Base-by-base conservation (phyloP, 2,888 invertebrate genomes). In the Plemyria rubiginata region DNA sequence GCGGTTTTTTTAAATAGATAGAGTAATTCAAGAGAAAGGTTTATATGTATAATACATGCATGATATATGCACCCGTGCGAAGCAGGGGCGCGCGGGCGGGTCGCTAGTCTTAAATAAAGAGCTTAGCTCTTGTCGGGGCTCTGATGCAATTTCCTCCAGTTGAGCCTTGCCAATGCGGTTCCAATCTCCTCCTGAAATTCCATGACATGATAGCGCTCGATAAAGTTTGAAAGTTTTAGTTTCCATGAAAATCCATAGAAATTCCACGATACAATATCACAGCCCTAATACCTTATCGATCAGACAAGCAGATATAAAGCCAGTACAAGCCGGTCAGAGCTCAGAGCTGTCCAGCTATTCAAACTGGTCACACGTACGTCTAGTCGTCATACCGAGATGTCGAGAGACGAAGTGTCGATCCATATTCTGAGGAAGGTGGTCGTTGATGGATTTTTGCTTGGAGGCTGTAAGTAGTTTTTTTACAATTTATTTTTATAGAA, bases 341-440 rank as follows among this genome's bases (percentile, higher is more conserved):
- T 56, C 56, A 62, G 11, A 62, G 13, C 52, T 49, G 6, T 5
- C 41, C 8, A 32, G 13, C 5, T 53, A 8, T 16, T 53, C 32
- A 38, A 16, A 22, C 40, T 41, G 52, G 22, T 13, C 51, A 29
- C 52, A 52, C 62, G 40, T 48, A 48, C 62, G 48, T 16, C 48
- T 54, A 50, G 32, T 43, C 40, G 28, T 38, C 22, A 32, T 13
- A 45, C 13, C 13, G 38, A 56, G 6, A 84, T 82, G 83, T 74
- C 85, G 58, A 76, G 68, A 46, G 79, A 84, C 69, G 80, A 82
- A 11, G 65, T 67, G 3, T 79, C 85, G 0, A 74, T 86, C 28
- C 74, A 82, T 53, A 74, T 83, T 28, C 56, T 87, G 32, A 79
- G 82, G 72, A 90, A 87, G 67, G 68, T 90, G 38, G 86, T 89